phyloP scores from a whole-genome alignment of 2,888 invertebrate genomes.

The Brachypalpus laphriformis region DNA sequence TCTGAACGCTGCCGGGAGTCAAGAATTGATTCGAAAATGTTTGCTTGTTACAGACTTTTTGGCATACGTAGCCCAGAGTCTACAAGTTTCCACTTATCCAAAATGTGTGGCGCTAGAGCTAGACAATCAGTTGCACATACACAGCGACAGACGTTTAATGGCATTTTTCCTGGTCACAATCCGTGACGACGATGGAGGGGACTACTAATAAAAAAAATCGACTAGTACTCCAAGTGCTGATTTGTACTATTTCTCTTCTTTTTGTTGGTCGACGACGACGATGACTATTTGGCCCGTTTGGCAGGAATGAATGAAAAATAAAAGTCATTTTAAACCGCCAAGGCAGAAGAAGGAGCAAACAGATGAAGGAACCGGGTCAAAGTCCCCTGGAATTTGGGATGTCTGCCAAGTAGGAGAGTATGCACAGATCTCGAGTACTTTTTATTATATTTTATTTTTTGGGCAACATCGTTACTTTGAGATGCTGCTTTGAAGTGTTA shows the following conservation, averaged over 20 bases:
- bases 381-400: constrained; percentile 67
- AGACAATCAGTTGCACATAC: constrained; percentile 60
- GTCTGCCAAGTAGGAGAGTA: constrained; percentile 60
- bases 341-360: not conserved
- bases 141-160: constrained; percentile 58
- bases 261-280: constrained; percentile 10
- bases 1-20: constrained; percentile 2
- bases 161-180: constrained; percentile 50
- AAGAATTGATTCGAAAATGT: constrained; percentile 27
- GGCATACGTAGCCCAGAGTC: constrained; percentile 49
- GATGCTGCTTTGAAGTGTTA: constrained; percentile 24
- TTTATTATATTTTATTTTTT: no score
- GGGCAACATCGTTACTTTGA: constrained; percentile 35
- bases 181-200: constrained; percentile 41
- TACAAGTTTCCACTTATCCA: constrained; percentile 68
- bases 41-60: constrained; percentile 48
- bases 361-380: constrained; percentile 63
- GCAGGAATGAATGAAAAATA: constrained; percentile 43
- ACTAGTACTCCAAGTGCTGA: constrained; percentile 25
- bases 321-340: constrained; percentile 44
- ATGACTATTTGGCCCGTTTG: constrained; percentile 11
- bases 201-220: not conserved
- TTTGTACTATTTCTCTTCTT: constrained; percentile 31
- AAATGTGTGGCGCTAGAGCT: constrained; percentile 62
- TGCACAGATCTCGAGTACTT: constrained; percentile 35